Conservation (phyloP, 2,888 invertebrate species). For the Reticulitermes lucifugus region DNA sequence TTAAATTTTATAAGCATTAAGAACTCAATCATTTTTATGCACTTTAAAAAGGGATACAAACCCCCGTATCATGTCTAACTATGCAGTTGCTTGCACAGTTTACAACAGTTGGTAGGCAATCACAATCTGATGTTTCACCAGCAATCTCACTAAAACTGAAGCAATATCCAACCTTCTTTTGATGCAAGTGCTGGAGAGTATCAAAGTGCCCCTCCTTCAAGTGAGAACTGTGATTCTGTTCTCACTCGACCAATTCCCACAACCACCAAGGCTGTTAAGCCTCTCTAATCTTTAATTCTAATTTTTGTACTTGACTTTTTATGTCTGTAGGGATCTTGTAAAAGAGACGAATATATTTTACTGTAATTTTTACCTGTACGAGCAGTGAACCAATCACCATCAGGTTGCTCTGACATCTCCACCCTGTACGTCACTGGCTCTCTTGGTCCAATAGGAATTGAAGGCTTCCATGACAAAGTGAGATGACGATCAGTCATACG, state of each 20-base stretch:
- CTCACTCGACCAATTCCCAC: neutral
- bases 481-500: constrained; percentile 91
- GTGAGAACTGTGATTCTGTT: neutral
- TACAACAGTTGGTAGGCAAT: too few relatives aligned
- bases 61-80: too few relatives aligned
- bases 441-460: constrained; percentile 86
- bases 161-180: too few relatives aligned
- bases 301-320: constrained; percentile 19
- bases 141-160: too few relatives aligned
- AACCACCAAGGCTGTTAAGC: neutral
- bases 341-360: neutral
- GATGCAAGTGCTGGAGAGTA: too few relatives aligned
- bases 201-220: too few relatives aligned
- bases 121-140: too few relatives aligned
- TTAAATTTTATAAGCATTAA: too few relatives aligned
- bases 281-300: constrained; percentile 30
- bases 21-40: too few relatives aligned
- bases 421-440: constrained; percentile 94
- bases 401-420: constrained; percentile 93
- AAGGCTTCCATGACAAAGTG: constrained; percentile 94
- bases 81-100: too few relatives aligned
- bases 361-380: constrained; percentile 70
- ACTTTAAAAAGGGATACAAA: too few relatives aligned
- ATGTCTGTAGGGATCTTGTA: neutral
- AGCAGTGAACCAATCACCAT: constrained; percentile 93